Percentiles rank a stretch among this genome's conserved stretches.
phyloP scores from a whole-genome alignment of 1,140 invertebrate genomes.

The Drosophila repleta region DNA sequence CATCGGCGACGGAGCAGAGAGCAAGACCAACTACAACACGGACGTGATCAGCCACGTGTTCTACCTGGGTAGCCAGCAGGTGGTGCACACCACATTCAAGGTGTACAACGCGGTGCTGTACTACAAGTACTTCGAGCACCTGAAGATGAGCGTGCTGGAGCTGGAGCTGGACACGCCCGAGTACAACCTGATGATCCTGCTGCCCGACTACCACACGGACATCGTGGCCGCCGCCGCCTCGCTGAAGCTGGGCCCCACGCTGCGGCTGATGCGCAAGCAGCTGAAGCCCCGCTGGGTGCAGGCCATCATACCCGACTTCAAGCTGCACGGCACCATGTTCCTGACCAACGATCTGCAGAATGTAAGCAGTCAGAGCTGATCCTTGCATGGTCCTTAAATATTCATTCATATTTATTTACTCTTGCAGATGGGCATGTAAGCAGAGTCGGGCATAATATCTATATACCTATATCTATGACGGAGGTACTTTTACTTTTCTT shows the following conservation, averaged over 20 bases:
- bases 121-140: constrained; percentile 89
- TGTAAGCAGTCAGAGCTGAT: constrained; percentile 84
- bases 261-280: constrained; percentile 87
- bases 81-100: constrained; percentile 85
- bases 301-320: constrained; percentile 91
- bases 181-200: constrained; percentile 87
- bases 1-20: constrained; percentile 36
- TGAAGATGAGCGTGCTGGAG: constrained; percentile 89
- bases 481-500: constrained; percentile 54
- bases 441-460: constrained; percentile 2
- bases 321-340: constrained; percentile 90
- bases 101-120: constrained; percentile 90
- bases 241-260: constrained; percentile 84
- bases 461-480: neutral
- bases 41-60: constrained; percentile 82
- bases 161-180: constrained; percentile 89
- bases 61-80: constrained; percentile 73
- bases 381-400: neutral
- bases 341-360: constrained; percentile 91
- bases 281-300: constrained; percentile 88
- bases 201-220: constrained; percentile 85
- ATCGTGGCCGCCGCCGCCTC: constrained; percentile 73
- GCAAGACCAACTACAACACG: constrained; percentile 76
- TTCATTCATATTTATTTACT: constrained; percentile 11
- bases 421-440: constrained; percentile 76